Conservation (phyloP, 2,113 vertebrate genomes). For the Seriola quinqueradiata region DNA sequence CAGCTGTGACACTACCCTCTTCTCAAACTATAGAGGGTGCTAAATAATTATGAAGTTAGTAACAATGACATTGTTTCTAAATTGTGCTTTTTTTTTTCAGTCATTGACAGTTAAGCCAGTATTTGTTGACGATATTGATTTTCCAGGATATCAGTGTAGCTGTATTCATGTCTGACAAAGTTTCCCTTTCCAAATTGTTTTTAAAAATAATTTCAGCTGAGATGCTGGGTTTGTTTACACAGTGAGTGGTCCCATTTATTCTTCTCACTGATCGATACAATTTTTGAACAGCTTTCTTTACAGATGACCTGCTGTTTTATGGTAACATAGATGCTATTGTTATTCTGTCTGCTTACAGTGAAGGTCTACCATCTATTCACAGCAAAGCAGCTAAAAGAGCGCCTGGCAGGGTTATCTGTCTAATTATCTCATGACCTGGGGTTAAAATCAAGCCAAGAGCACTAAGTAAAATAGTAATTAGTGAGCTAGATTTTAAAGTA, state of each 20-base stretch:
- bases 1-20: not conserved
- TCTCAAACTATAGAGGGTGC: not conserved
- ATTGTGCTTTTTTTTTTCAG: not conserved
- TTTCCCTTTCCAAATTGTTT: not conserved
- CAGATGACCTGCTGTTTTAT: not conserved
- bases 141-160: constrained; percentile 7
- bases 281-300: not conserved
- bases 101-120: not conserved
- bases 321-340: not conserved
- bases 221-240: constrained; percentile 15
- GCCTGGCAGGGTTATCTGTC: not conserved
- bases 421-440: not conserved
- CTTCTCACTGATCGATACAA: not conserved
- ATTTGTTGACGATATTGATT: not conserved
- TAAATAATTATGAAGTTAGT: not conserved
- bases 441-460: not conserved
- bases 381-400: not conserved
- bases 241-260: constrained; percentile 2
- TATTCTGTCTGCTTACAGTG: not conserved
- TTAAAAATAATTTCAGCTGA: not conserved
- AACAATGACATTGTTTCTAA: not conserved
- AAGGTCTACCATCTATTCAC: not conserved
- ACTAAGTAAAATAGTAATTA: not conserved
- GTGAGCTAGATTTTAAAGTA: not conserved
- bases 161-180: not conserved